phyloP scores from a whole-genome alignment of 2,797 vertebrate species.

The Poliocrania exsul region DNA sequence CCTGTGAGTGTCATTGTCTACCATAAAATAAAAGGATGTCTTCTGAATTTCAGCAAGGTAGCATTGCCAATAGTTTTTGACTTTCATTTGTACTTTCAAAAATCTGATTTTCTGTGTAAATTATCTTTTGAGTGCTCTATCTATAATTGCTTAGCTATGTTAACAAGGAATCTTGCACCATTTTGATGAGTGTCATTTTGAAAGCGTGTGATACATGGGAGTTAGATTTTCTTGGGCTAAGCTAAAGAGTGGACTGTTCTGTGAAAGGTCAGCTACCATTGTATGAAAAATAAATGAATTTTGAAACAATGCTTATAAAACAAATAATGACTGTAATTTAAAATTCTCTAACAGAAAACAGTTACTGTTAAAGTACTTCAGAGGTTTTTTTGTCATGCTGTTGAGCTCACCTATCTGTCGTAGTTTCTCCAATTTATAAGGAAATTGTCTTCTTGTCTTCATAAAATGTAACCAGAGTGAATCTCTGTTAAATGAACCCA shows the following conservation, averaged over 20 bases:
- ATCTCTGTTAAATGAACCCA: background rate
- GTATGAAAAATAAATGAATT: background rate
- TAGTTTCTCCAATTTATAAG: background rate
- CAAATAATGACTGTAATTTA: background rate
- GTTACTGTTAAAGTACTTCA: background rate
- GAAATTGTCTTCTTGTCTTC: background rate
- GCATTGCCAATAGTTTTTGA: background rate
- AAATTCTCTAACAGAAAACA: background rate
- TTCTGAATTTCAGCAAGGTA: background rate
- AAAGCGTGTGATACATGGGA: background rate
- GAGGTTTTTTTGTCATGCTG: background rate
- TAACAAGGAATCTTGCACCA: background rate
- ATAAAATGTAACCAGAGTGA: background rate
- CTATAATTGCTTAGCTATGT: background rate
- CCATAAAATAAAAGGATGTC: background rate
- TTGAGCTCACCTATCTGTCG: background rate
- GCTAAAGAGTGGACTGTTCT: background rate
- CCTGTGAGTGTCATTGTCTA: background rate
- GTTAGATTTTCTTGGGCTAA: background rate
- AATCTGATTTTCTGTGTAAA: constrained; percentile 3
- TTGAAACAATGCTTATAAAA: background rate
- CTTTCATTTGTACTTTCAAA: background rate
- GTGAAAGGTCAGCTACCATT: background rate
- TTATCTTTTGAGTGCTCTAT: background rate
- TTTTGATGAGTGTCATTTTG: background rate